phyloP scores from a whole-genome alignment of 1,140 invertebrate genomes.

The Calycopis cecrops region DNA sequence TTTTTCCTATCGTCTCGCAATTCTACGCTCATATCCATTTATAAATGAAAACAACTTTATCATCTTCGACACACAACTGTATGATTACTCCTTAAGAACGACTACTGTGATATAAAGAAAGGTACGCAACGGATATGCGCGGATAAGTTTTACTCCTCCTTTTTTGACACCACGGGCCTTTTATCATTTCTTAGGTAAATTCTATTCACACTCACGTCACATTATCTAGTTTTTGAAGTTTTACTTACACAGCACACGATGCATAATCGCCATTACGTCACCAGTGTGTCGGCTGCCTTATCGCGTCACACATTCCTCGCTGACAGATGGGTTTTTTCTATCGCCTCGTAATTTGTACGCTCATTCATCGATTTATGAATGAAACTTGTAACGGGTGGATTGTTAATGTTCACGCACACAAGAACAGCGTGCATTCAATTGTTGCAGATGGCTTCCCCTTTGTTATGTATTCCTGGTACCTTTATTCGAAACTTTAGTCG shows the following conservation, averaged over 20 bases:
- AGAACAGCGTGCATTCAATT: background rate
- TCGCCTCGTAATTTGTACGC: constrained; percentile 16
- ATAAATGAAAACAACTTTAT: too few relatives aligned
- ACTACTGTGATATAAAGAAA: too few relatives aligned
- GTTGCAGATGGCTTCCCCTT: too few relatives aligned
- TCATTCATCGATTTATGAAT: constrained; percentile 17
- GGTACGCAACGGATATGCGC: background rate
- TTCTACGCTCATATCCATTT: too few relatives aligned
- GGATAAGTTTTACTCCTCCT: background rate
- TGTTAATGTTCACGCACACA: constrained; percentile 1
- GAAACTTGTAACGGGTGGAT: constrained; percentile 14
- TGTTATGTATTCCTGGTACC: too few relatives aligned
- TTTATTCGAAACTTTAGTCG: too few relatives aligned
- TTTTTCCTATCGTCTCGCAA: too few relatives aligned
- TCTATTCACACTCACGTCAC: background rate
- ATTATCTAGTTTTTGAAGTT: background rate
- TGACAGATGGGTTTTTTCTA: constrained; percentile 24
- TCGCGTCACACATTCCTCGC: background rate
- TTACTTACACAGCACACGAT: background rate
- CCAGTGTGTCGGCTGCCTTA: constrained; percentile 2
- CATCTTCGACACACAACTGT: too few relatives aligned
- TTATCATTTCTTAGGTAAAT: background rate
- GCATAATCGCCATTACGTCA: constrained; percentile 2
- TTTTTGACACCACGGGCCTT: background rate
- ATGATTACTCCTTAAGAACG: too few relatives aligned